These are phyloP conservation scores for Allygus modestus DNA, from an alignment of 2,888 invertebrate species.

Conservation along the genomic window DNA sequence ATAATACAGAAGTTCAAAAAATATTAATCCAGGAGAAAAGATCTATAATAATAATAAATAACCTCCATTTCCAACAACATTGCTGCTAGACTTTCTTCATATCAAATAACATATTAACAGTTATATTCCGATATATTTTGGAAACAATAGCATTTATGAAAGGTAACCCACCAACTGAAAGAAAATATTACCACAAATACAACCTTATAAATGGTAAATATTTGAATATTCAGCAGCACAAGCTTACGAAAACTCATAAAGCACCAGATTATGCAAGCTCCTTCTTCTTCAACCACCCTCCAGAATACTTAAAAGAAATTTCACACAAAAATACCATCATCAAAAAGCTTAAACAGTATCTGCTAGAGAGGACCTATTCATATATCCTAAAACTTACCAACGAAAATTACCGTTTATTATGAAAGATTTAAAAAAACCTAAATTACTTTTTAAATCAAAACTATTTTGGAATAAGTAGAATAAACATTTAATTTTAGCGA, in stretches of 20 bases:
- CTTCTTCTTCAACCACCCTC: neutral
- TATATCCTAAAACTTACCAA: too few relatives aligned
- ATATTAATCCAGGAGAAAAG: neutral
- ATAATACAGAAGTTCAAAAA: neutral
- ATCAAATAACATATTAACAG: neutral
- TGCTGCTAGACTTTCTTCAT: neutral
- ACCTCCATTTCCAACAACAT: neutral
- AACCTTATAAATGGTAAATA: neutral
- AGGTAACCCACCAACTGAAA: neutral
- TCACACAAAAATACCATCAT: neutral
- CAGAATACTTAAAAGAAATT: neutral
- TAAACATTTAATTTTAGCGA: too few relatives aligned
- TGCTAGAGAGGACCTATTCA: neutral
- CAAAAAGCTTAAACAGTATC: neutral
- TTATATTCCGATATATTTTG: neutral
- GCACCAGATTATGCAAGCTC: neutral
- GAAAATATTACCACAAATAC: neutral
- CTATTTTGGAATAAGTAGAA: too few relatives aligned
- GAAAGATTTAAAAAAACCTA: too few relatives aligned
- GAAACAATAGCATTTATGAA: neutral
- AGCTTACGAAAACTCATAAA: neutral
- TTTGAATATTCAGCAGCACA: neutral
- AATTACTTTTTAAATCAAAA: too few relatives aligned
- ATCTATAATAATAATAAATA: neutral
- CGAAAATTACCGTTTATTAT: too few relatives aligned